Percentiles rank a stretch among this genome's conserved stretches.
These are phyloP conservation scores for Tokudaia muenninki DNA, from an alignment of 2,797 vertebrate species.

Conservation along the genomic window DNA sequence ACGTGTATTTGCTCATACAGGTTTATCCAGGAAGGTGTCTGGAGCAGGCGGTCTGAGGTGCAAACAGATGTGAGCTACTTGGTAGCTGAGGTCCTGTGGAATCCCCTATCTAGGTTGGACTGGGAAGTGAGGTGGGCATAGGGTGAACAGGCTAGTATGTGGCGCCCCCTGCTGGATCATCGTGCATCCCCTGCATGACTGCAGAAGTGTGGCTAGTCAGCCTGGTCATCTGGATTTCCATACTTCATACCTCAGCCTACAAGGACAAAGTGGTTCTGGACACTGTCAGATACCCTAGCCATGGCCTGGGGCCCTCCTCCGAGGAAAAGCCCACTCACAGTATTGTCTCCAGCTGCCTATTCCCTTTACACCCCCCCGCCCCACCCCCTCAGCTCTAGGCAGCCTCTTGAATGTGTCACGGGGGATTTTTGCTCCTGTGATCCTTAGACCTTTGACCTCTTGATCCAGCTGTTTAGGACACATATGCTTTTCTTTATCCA, in stretches of 20 bases:
- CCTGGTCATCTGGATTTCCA: not conserved
- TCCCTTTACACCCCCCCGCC: fast-evolving
- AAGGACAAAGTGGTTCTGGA: not conserved
- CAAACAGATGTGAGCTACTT: fast-evolving
- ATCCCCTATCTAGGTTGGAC: not conserved
- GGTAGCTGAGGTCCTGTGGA: not conserved
- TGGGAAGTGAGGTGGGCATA: too few relatives aligned
- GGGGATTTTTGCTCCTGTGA: not conserved
- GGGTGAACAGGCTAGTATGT: not conserved
- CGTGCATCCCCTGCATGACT: not conserved
- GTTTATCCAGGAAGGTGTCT: fast-evolving
- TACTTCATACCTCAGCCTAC: too few relatives aligned
- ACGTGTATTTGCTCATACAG: not conserved
- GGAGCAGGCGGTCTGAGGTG: fast-evolving
- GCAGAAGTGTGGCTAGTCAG: fast-evolving
- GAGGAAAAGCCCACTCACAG: not conserved
- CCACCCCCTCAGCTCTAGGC: not conserved
- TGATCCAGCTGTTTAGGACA: fast-evolving
- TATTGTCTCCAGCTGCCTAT: not conserved
- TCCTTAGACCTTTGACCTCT: too few relatives aligned
- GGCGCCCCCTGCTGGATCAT: not conserved
- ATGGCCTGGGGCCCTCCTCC: not conserved
- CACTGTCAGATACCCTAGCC: too few relatives aligned
- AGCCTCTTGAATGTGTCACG: not conserved
- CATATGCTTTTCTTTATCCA: fast-evolving